Base-by-base conservation (phyloP, 1,140 invertebrate species). In the Theocolax elegans region DNA sequence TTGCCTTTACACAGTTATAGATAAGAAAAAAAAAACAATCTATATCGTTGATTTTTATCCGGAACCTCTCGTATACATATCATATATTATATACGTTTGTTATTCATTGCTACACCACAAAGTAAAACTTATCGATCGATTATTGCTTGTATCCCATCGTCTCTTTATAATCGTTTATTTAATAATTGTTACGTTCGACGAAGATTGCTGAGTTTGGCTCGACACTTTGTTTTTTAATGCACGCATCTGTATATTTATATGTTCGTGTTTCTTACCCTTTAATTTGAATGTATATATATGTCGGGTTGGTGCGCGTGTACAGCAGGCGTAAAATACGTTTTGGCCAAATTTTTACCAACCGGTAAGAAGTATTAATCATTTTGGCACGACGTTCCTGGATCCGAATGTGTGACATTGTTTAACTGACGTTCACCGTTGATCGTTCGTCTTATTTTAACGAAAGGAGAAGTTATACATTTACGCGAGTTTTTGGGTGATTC, bases 341-440 rank as follows among this genome's bases (percentile, higher is more conserved):
- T 54, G 54, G 44, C 58, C 54, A 42, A 51, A 68, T 49, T 3
- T n/a, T n/a, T 60, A 63, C 12, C 17, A 60, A 15, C 31, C 13
- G 42, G 3, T 48, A 60, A n/a, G 40, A 9, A 27, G 35, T 48
- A 31, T 29, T 48, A 8, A 15, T 48, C 15, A 6, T 21, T 69
- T 69, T 69, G 67, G 67, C 67, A 69, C 67, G 17, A 48, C 10
- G 29, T 42, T 51, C 23, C 17, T n/a, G n/a, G n/a, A n/a, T n/a
- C n/a, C n/a, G n/a, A n/a, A n/a, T n/a, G n/a, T n/a, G n/a, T n/a
- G n/a, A n/a, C n/a, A n/a, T n/a, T n/a, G n/a, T n/a, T n/a, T n/a
- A n/a, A n/a, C n/a, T n/a, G n/a, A n/a, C n/a, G n/a, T n/a, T n/a
- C n/a, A n/a, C n/a, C n/a, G n/a, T n/a, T n/a, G n/a, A n/a, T n/a